Conservation (phyloP, 2,797 vertebrate species). For the Tolypeutes matacus region DNA sequence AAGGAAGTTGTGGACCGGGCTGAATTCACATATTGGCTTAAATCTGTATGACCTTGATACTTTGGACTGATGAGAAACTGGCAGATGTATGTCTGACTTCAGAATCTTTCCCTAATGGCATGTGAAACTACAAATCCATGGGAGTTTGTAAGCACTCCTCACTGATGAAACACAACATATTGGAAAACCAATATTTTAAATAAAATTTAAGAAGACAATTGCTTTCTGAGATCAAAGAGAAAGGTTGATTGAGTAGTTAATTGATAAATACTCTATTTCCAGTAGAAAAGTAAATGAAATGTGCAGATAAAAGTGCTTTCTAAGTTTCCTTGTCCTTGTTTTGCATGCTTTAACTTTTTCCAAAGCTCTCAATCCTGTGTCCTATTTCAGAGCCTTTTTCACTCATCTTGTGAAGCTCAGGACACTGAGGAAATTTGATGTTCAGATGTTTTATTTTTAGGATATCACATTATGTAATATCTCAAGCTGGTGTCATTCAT, state of each 20-base stretch:
- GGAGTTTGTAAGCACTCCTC: not conserved
- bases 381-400: conserved; percentile 71
- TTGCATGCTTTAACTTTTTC: conserved; percentile 63
- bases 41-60: not conserved
- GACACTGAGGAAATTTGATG: conserved; percentile 74
- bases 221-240: conserved; percentile 42
- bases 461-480: conserved; percentile 72
- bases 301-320: conserved; percentile 66
- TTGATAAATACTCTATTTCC: not conserved
- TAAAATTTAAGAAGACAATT: not conserved
- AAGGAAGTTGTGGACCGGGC: not conserved
- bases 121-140: not conserved
- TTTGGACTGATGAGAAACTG: not conserved
- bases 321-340: conserved; percentile 56
- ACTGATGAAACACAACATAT: conserved; percentile 34
- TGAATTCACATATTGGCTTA: not conserved
- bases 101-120: not conserved
- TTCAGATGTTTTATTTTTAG: conserved; percentile 82
- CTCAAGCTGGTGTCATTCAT: conserved; percentile 70
- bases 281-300: conserved; percentile 57
- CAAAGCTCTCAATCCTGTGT: conserved; percentile 31
- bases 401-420: conserved; percentile 72
- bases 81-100: not conserved
- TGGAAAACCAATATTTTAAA: conserved; percentile 35
- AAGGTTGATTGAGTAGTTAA: conserved; percentile 53